Percentiles rank a stretch among this genome's conserved stretches.
phyloP scores from a whole-genome alignment of 2,888 invertebrate species.

The Pycnomerus fuliginosus region DNA sequence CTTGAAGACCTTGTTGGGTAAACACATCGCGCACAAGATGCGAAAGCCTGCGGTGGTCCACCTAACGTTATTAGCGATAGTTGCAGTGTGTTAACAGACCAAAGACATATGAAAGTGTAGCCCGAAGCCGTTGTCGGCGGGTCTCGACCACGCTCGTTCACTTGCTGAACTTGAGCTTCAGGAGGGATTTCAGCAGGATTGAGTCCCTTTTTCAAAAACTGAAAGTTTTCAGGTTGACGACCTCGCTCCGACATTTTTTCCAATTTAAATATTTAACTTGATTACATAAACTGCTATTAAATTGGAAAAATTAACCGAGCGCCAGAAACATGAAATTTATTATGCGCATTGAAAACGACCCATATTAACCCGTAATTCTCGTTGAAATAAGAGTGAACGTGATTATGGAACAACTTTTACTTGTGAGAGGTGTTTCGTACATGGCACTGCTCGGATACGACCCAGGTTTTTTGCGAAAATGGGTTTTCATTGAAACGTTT shows the following conservation, averaged over 20 bases:
- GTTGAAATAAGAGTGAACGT: slow-evolving; percentile 25
- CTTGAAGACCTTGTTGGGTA: slow-evolving; percentile 8
- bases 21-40: slow-evolving; percentile 24
- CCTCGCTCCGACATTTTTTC: background rate
- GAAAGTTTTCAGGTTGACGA: slow-evolving; percentile 1
- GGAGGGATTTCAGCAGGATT: slow-evolving; percentile 10
- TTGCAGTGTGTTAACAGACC: slow-evolving; percentile 28
- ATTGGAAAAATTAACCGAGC: slow-evolving; percentile 1
- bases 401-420: slow-evolving; percentile 32
- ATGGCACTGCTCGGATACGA: slow-evolving; percentile 4
- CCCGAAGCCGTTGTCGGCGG: slow-evolving; percentile 14
- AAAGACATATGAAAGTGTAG: slow-evolving; percentile 34
- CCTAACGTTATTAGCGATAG: slow-evolving; percentile 22
- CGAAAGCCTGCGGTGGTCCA: slow-evolving; percentile 20
- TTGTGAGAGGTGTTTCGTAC: slow-evolving; percentile 29
- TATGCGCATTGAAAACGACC: background rate
- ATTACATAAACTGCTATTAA: background rate
- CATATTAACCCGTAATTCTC: slow-evolving; percentile 12
- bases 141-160: slow-evolving; percentile 9
- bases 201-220: background rate
- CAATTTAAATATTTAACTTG: background rate
- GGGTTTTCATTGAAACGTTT: slow-evolving; percentile 10
- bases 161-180: slow-evolving; percentile 15
- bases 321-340: background rate
- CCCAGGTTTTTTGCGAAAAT: slow-evolving; percentile 10